Evolutionary conservation across 2,888 invertebrate species (phyloP), one percentile per base, ranked within the genome.

Genomic region (Tachystola acroxantha): DNA sequence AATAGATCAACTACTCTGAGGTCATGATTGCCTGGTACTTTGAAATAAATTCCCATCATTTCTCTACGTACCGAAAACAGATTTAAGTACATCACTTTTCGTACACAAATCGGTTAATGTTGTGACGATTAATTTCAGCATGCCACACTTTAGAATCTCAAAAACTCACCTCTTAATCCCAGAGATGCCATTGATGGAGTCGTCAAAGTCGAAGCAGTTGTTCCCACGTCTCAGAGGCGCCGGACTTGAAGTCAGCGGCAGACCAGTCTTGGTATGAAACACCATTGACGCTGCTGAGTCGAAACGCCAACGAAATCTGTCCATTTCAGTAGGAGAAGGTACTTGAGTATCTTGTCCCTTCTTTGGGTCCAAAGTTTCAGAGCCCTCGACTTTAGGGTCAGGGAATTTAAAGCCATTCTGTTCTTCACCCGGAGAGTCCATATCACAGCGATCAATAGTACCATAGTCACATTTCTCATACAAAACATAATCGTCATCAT

Each of bases 221-320:
- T 91, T 92, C 2, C 94, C 93, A 34, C 93, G 88, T 29, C 95
- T 81, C 43, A 94, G 75, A 0, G 96, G 96, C 1, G 96, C 96
- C 0, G 96, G 96, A 68, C 95, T 95, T 24, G 95, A 95, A 0
- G 95, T 94, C 29, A 95, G 77, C 0, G 96, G 96, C 34, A 96
- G 81, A 0, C 95, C 95, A 9, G 94, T 95, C 53, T 91, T 88
- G 16, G 92, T 89, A 68, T 95, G 94, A 70, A 96, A 96, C 50
- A 95, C 92, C 92, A 95, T 93, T 0, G 92, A 93, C 0, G 95
- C 92, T 0, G 95, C 94, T 32, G 91, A 93, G 54, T 92, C 93
- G 56, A 95, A 84, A 19, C 92, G 90, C 64, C 92, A 91, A 6
- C 93, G 84, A 60, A 95, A 94, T 45, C 90, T 88, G 36, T 92